Conservation (phyloP, 1,140 invertebrate species). For the Phenacoccus solenopsis region DNA sequence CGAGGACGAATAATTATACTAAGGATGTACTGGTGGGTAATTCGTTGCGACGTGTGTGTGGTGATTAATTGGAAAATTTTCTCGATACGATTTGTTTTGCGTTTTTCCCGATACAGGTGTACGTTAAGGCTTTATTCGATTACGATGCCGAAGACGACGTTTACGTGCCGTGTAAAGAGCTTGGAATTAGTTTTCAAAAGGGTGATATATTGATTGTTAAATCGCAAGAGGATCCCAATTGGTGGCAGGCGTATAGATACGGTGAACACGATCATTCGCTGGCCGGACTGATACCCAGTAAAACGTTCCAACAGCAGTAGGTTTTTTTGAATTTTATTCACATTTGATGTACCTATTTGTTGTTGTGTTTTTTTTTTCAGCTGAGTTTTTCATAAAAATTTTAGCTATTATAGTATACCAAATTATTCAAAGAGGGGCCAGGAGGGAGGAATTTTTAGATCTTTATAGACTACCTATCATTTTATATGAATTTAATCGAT, state of each 20-base stretch:
- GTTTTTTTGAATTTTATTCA: neutral
- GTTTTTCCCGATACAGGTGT: conserved; percentile 46
- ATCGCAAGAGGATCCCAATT: conserved; percentile 79
- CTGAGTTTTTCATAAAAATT: no score
- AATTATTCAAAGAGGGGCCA: no score
- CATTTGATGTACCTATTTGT: no score
- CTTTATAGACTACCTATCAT: no score
- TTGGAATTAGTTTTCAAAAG: conserved; percentile 83
- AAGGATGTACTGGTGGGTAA: conserved; percentile 4
- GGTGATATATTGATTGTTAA: conserved; percentile 93
- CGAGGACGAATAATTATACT: conserved; percentile 10
- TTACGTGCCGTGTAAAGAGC: conserved; percentile 92
- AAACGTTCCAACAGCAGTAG: conserved; percentile 87
- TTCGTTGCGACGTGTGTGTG: neutral
- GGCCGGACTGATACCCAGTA: conserved; percentile 90
- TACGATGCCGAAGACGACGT: conserved; percentile 97
- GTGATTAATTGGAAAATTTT: neutral
- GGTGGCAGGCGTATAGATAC: conserved; percentile 90
- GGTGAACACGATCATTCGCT: conserved; percentile 87
- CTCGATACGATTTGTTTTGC: conserved; percentile 5
- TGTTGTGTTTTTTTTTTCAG: no score
- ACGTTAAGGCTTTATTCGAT: conserved; percentile 91
- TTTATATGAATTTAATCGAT: no score
- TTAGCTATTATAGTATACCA: no score
- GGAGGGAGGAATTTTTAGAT: no score